A percentile compares a stretch with the other conserved stretches of the same genome.
phyloP scores from a whole-genome alignment of 2,113 vertebrate genomes.

The Myocastor coypus region DNA sequence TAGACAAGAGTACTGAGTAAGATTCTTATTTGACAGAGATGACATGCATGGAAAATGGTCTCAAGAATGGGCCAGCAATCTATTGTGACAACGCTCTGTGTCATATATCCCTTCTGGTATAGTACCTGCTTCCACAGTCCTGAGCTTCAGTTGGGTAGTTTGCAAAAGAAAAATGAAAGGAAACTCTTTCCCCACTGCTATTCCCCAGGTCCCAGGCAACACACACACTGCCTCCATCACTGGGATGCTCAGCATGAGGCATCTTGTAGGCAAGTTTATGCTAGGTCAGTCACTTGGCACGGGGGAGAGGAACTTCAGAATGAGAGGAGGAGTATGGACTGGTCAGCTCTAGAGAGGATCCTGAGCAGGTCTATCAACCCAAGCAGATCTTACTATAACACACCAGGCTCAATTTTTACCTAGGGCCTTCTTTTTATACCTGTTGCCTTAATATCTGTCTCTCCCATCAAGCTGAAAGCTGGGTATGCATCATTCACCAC shows the following conservation, averaged over 20 bases:
- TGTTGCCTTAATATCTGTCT: background rate
- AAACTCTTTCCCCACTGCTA: background rate
- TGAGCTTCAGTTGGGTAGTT: rapidly evolving
- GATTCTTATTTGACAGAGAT: background rate
- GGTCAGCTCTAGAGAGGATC: rapidly evolving
- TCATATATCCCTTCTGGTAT: background rate
- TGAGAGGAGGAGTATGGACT: background rate
- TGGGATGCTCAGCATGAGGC: background rate
- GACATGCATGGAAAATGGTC: background rate
- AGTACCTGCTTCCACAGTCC: rapidly evolving
- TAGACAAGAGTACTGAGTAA: background rate
- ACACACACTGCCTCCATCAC: background rate
- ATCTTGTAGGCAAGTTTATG: background rate
- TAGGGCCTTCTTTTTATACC: background rate
- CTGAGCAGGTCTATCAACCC: background rate
- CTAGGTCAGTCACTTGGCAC: no score
- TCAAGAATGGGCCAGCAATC: background rate
- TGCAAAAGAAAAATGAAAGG: background rate
- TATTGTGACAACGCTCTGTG: background rate
- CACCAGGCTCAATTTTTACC: background rate
- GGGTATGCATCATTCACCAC: background rate
- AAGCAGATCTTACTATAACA: background rate
- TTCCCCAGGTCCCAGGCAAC: background rate
- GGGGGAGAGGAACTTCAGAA: rapidly evolving
- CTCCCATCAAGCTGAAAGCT: background rate